Evolutionary conservation across 1,140 invertebrate species (phyloP).

Genomic region (Pachyrhynchus sulphureomaculatus): DNA sequence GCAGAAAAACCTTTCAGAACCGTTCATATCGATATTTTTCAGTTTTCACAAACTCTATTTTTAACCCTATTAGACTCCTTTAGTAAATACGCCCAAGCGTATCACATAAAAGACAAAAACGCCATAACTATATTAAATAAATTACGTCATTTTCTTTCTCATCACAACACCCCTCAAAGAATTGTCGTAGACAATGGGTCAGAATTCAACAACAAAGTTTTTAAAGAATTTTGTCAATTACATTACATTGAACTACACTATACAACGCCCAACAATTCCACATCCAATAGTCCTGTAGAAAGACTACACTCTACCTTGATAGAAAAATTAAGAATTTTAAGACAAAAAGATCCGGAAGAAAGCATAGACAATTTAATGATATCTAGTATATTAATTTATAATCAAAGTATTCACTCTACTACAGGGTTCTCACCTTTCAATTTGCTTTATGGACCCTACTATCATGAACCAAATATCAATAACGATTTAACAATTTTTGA

Average conservation of each 20-base stretch:
- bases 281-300: constrained; percentile 35
- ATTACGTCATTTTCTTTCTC: constrained; percentile 7
- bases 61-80: too few relatives aligned
- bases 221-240: constrained; percentile 35
- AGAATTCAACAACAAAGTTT: constrained; percentile 37
- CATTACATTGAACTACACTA: constrained; percentile 32
- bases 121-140: neutral
- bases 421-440: constrained; percentile 33
- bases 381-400: constrained; percentile 29
- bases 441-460: constrained; percentile 36
- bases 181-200: constrained; percentile 32
- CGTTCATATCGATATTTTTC: constrained; percentile 39
- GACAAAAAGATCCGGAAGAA: constrained; percentile 15
- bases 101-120: constrained; percentile 7
- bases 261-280: constrained; percentile 19
- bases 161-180: constrained; percentile 19
- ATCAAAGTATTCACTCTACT: constrained; percentile 32
- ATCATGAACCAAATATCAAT: neutral
- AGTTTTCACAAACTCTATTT: constrained; percentile 27
- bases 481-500: neutral
- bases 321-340: constrained; percentile 28
- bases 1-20: constrained; percentile 41
- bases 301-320: constrained; percentile 35
- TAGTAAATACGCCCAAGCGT: constrained; percentile 12
- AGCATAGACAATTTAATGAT: constrained; percentile 25